Evolutionary conservation across 2,113 vertebrate species (phyloP), one percentile per base, ranked within the genome.

Genomic region (Lethenteron camtschaticum): DNA sequence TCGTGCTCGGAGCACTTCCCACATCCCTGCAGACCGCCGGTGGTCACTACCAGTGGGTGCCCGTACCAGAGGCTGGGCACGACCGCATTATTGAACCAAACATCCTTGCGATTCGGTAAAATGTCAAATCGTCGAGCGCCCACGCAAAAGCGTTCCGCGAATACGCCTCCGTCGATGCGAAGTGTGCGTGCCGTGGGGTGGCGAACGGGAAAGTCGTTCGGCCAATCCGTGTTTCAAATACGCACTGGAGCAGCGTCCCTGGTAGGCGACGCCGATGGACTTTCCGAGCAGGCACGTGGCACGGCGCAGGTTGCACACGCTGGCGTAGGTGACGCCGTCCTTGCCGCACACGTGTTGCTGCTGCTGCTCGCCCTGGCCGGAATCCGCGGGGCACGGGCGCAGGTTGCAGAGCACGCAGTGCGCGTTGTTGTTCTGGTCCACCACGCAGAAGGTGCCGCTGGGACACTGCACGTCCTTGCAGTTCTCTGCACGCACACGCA

Each of bases 161-260:
- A 41, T 41, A 41, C 41, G 41, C 41, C 41, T 41, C 41, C 41
- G 41, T 41, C 41, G 41, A 6, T 41, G 41, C 41, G 41, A 41
- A 41, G 41, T 41, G 41, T 41, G 41, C 4, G 41, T 41, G 41
- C 41, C 41, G 41, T 41, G 41, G 6, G 5, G 41, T 41, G 41
- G 41, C 41, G 41, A 41, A 41, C 41, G 41, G 41, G 41, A 41
- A 6, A 41, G 5, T 41, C 5, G 3, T 41, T 41, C 41, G 41
- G 6, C 41, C 41, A 41, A 41, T 41, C 41, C 41, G 41, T n/a
- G 58, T 63, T 18, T 59, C 3, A 73, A 75, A 77, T 79, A 95
- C 91, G 80, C 85, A 96, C 91, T 96, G 82, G 95, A 83, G 78
- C 92, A 96, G 81, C 89, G 94, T 71, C 94, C 94, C 77, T 96